A percentile compares a stretch with the other conserved stretches of the same genome.
Conservation (phyloP, 2,797 vertebrate genomes). For the Sebastiscus albofasciatus region DNA sequence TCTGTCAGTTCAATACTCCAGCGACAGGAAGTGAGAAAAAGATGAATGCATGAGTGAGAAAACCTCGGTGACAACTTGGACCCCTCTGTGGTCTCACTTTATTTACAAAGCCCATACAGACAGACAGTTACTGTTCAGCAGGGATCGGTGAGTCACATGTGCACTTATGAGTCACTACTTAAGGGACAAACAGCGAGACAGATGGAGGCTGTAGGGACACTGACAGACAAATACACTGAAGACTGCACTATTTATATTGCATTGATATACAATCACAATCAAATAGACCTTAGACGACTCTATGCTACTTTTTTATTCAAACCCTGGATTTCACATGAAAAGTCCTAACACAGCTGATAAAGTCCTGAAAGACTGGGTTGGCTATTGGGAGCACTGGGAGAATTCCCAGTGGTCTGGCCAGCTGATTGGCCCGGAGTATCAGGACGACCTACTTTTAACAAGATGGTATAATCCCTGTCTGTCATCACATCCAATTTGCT, state of each 20-base stretch:
- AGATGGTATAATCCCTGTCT: fast-evolving
- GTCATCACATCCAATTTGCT: background rate
- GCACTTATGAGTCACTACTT: background rate
- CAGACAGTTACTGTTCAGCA: background rate
- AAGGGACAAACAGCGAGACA: background rate
- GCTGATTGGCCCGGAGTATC: background rate
- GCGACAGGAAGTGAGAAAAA: background rate
- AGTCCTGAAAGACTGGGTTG: background rate
- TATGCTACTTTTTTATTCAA: too few species aligned
- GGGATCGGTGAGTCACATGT: background rate
- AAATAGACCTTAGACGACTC: background rate
- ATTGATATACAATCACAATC: background rate
- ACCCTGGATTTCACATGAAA: background rate
- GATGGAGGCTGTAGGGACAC: background rate
- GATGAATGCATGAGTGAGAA: conserved; percentile 4
- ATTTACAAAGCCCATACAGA: background rate
- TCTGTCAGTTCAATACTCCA: background rate
- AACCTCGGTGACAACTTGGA: background rate
- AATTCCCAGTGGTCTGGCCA: background rate
- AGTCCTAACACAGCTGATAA: background rate
- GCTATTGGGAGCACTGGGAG: background rate
- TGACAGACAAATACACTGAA: too few species aligned
- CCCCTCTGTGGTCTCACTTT: background rate
- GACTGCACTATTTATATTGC: too few species aligned
- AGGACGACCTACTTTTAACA: background rate